phyloP scores from a whole-genome alignment of 1,140 invertebrate genomes.

The Caenorhabditis inopinata region DNA sequence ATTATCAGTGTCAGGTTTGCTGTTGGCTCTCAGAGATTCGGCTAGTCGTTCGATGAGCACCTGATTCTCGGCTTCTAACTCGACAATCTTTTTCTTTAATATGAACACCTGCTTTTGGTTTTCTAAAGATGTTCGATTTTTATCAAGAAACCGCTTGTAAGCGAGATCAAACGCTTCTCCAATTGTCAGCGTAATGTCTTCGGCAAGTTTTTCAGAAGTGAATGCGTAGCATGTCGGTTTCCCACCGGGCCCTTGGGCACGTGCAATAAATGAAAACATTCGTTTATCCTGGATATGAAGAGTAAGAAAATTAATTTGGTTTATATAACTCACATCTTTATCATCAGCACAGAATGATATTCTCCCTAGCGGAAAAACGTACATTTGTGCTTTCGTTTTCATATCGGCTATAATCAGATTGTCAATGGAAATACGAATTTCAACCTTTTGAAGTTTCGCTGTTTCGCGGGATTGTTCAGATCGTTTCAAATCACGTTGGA shows the following conservation, averaged over 20 bases:
- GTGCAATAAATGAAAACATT: conserved; percentile 62
- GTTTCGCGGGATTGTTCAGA: not conserved
- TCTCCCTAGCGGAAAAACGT: conserved; percentile 51
- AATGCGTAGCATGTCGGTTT: conserved; percentile 59
- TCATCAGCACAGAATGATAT: conserved; percentile 64
- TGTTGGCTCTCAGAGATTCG: not conserved
- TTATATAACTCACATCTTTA: conserved; percentile 54
- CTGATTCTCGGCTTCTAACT: conserved; percentile 55
- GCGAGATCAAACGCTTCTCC: conserved; percentile 62
- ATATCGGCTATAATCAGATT: conserved; percentile 51
- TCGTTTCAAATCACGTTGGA: conserved; percentile 48
- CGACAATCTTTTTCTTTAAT: conserved; percentile 54
- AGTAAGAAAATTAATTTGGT: no score
- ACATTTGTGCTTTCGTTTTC: conserved; percentile 53
- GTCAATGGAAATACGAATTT: conserved; percentile 57
- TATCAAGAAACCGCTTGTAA: conserved; percentile 59
- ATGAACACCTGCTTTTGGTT: conserved; percentile 53
- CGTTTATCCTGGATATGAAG: conserved; percentile 58
- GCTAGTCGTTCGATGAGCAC: conserved; percentile 38
- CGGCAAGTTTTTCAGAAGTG: conserved; percentile 61
- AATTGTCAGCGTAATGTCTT: conserved; percentile 61
- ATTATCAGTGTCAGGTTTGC: not conserved
- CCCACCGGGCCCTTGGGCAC: conserved; percentile 37
- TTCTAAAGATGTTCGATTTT: conserved; percentile 46
- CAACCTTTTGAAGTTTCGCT: conserved; percentile 59